Evolutionary conservation across 1,140 invertebrate species (phyloP), one percentile per base, ranked within the genome.

Genomic region (Pantala flavescens): DNA sequence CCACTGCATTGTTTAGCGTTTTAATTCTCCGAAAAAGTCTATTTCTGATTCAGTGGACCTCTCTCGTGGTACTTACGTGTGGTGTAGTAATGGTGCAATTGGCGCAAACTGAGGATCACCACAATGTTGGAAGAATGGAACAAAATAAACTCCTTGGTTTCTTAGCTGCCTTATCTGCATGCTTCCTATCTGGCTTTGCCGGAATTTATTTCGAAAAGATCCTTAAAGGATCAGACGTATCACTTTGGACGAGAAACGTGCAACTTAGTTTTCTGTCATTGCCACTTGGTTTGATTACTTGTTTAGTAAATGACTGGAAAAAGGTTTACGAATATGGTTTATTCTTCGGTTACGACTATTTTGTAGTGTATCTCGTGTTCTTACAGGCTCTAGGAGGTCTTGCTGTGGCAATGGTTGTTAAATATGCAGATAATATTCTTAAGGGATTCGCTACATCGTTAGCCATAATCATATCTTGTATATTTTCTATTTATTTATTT

Each of bases 121-220:
- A 85, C 0, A 81, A 85, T 49, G 77, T 79, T n/a, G 82, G 80
- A 21, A 83, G 82, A 0, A 80, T 83, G 0, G 83, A 87, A 24
- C 93, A 96, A 79, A 94, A 91, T 76, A 89, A 88, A 23, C 79
- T 96, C 24, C 77, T 98, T 24, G 98, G 98, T 7, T 91, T 99
- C 79, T 80, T 89, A 72, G 91, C 96, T 12, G 97, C 97, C 2
- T 80, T 99, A 3, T 86, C 89, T 21, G 96, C 98, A 7, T 98
- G 96, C 82, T 90, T 96, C 76, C 86, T 98, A 63, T 98, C 96
- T 42, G 98, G 98, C 5, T 99, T 99, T 85, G 97, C 97, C 21
- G 98, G 98, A 24, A 96, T 99, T 77, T 99, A 98, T 82, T 99
- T 99, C 84, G 98, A 99, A 83, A 99, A 99, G 86, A 98, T 99